These are phyloP conservation scores for Drosophila leonis DNA, from an alignment of 2,888 invertebrate species.

Conservation along the genomic window DNA sequence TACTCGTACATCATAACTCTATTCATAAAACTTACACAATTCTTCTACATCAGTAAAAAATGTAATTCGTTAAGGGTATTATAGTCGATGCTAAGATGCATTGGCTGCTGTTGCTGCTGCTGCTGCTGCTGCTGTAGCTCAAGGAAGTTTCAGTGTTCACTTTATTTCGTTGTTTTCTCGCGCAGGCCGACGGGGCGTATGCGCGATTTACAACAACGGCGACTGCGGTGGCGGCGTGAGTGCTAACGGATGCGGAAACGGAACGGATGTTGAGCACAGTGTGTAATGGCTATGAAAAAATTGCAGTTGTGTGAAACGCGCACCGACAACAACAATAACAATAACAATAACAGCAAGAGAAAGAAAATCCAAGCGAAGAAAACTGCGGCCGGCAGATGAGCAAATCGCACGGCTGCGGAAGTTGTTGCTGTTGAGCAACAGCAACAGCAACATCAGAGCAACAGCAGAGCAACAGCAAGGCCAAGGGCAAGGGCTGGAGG, in stretches of 20 bases:
- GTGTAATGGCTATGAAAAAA: slow-evolving; percentile 36
- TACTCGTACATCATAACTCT: background rate
- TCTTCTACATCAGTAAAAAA: background rate
- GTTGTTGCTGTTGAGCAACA: slow-evolving; percentile 4
- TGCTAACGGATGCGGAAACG: slow-evolving; percentile 56
- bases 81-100: slow-evolving; percentile 4
- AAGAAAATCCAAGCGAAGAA: slow-evolving; percentile 24
- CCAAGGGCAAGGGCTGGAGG: slow-evolving; percentile 5
- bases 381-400: slow-evolving; percentile 60
- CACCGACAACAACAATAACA: slow-evolving; percentile 12
- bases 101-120: too few species aligned
- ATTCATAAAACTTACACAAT: background rate
- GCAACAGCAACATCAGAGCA: background rate
- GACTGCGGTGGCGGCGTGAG: slow-evolving; percentile 18
- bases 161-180: slow-evolving; percentile 27
- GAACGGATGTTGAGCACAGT: slow-evolving; percentile 41
- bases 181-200: slow-evolving; percentile 33
- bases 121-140: slow-evolving; percentile 6
- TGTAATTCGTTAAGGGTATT: slow-evolving; percentile 6
- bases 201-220: slow-evolving; percentile 37
- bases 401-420: slow-evolving; percentile 30
- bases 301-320: slow-evolving; percentile 13
- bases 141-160: slow-evolving; percentile 29
- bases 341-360: slow-evolving; percentile 1
- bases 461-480: background rate